Base-by-base conservation (phyloP, 2,797 vertebrate genomes). In the Borostomias antarcticus region DNA sequence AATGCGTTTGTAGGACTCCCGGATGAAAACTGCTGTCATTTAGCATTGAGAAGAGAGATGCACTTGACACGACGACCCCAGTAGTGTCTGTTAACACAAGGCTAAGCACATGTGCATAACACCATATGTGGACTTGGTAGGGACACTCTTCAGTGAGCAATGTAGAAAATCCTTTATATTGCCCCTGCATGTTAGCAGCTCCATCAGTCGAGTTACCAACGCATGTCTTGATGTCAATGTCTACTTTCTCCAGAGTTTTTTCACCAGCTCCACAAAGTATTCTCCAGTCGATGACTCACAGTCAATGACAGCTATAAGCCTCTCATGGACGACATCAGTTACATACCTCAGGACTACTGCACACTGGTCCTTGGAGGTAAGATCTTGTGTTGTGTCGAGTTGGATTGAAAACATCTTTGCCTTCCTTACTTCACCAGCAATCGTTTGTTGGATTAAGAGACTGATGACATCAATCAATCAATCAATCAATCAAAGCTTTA, bases 401-500 rank as follows among this genome's bases (percentile, higher is more conserved):
- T 74, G 68, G 10, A 66, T n/a, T 62, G 68, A 66, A 30, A 74
- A 70, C 67, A 74, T 66, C 26, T 32, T 56, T 52, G 72, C 62
- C 33, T 64, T 9, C 32, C 40, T 69, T 11, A 74, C 59, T 68
- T 73, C 45, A 63, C 9, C 15, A 5, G 47, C 28, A 69, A 69
- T 26, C 15, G 25, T 28, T 23, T 64, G 15, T 33, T 61, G 33
- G 28, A 69, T 62, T 7, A 69, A 56, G 35, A 5, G 13, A 1
- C 26, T 47, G 35, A 66, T n/a, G n/a, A n/a, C n/a, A n/a, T n/a
- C n/a, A n/a, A n/a, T n/a, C n/a, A n/a, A n/a, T n/a, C n/a, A n/a
- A n/a, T n/a, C n/a, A n/a, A n/a, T n/a, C n/a, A n/a, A n/a, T n/a
- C n/a, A n/a, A n/a, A n/a, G n/a, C n/a, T n/a, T n/a, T n/a, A n/a